Conservation (phyloP, 1,140 invertebrate species). For the Nautilus pompilius region DNA sequence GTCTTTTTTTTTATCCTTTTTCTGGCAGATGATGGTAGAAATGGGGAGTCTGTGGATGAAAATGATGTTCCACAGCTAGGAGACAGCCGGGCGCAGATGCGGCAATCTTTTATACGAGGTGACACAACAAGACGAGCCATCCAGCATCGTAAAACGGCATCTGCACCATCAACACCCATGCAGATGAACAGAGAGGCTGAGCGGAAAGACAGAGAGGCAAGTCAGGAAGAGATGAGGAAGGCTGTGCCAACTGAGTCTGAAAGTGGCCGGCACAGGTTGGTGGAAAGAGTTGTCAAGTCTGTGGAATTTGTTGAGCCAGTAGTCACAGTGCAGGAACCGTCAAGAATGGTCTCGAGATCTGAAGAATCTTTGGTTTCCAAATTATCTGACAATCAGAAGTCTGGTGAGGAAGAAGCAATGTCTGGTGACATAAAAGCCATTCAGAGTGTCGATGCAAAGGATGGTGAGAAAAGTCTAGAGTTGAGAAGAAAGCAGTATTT, state of each 20-base stretch:
- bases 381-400: no score
- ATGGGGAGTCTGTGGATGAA: not conserved
- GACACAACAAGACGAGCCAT: conserved; percentile 40
- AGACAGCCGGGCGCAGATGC: conserved; percentile 4
- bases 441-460: no score
- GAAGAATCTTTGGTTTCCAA: no score
- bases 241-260: not conserved
- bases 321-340: no score
- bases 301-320: not conserved
- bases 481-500: no score
- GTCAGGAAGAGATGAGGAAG: not conserved
- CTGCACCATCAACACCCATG: conserved; percentile 37
- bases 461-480: no score
- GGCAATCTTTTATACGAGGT: conserved; percentile 34
- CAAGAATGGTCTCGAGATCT: not conserved
- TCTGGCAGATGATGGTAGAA: no score
- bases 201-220: not conserved
- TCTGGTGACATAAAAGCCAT: no score
- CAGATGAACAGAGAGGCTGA: conserved; percentile 6
- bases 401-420: no score
- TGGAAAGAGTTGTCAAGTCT: not conserved
- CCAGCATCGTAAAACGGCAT: conserved; percentile 35
- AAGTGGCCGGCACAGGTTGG: not conserved
- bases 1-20: no score
- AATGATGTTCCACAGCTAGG: not conserved